A percentile compares a stretch with the other conserved stretches of the same genome.
phyloP scores from a whole-genome alignment of 2,113 vertebrate species.

The Danionella cerebrum region DNA sequence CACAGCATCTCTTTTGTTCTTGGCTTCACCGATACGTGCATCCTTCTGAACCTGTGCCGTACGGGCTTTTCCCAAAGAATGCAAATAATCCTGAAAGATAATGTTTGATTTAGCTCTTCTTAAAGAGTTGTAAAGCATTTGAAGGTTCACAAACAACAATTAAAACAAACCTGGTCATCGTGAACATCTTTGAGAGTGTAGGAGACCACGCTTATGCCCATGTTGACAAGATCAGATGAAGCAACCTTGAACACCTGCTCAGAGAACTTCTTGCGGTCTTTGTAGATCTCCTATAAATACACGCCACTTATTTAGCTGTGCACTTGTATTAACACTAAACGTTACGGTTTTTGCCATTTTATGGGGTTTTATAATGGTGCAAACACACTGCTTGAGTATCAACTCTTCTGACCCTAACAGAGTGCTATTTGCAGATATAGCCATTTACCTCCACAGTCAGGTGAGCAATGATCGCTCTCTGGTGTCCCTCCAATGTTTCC shows the following conservation, averaged over 20 bases:
- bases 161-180: conserved; percentile 69
- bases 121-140: not conserved
- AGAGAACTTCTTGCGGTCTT: conserved; percentile 89
- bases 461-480: conserved; percentile 90
- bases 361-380: too few species aligned
- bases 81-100: conserved; percentile 74
- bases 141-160: not conserved
- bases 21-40: conserved; percentile 81
- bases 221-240: conserved; percentile 87
- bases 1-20: conserved; percentile 81
- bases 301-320: too few species aligned
- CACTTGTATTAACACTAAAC: too few species aligned
- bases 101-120: not conserved
- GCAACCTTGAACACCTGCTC: conserved; percentile 91
- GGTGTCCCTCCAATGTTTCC: conserved; percentile 88
- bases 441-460: conserved; percentile 82
- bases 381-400: too few species aligned
- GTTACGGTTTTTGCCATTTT: too few species aligned
- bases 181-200: conserved; percentile 91
- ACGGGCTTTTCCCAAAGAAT: conserved; percentile 80
- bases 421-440: not conserved
- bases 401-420: not conserved
- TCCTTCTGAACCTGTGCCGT: conserved; percentile 87
- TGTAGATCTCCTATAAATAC: conserved; percentile 80
- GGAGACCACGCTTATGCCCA: conserved; percentile 92